Conservation (phyloP, 2,888 invertebrate species). For the Gastracanthus pulcherrimus region DNA sequence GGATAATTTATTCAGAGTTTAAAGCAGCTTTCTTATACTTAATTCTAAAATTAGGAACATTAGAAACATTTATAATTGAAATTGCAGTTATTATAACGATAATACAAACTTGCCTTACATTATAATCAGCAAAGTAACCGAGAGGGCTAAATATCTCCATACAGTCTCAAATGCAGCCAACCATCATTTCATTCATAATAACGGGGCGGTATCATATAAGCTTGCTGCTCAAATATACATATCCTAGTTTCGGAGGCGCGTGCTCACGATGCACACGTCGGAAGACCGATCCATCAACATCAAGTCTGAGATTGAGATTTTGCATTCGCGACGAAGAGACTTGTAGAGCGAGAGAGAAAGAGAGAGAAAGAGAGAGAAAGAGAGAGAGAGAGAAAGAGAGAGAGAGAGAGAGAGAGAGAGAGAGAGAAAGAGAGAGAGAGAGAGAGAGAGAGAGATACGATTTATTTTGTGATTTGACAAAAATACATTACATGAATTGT, state of each 20-base stretch:
- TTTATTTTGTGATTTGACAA: no score
- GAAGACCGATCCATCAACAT: constrained; percentile 65
- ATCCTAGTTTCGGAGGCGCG: not conserved
- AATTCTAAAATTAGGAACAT: no score
- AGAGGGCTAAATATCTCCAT: not conserved
- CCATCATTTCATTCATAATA: not conserved
- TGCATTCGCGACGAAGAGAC: constrained; percentile 58
- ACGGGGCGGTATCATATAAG: not conserved
- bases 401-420: constrained; percentile 56
- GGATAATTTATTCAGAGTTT: no score
- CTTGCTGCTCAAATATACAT: not conserved
- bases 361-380: not conserved
- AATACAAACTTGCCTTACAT: not conserved
- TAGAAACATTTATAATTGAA: no score
- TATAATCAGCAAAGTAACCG: no score
- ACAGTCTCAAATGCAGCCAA: not conserved
- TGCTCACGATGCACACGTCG: not conserved
- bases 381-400: not conserved
- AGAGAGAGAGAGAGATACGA: no score
- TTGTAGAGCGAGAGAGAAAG: constrained; percentile 18
- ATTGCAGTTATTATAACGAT: no score
- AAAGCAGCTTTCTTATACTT: no score
- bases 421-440: no score
- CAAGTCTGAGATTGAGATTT: constrained; percentile 66
- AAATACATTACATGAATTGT: no score